These are phyloP conservation scores for Meteorus sp. DNA, from an alignment of 1,140 invertebrate genomes.

Conservation along the genomic window DNA sequence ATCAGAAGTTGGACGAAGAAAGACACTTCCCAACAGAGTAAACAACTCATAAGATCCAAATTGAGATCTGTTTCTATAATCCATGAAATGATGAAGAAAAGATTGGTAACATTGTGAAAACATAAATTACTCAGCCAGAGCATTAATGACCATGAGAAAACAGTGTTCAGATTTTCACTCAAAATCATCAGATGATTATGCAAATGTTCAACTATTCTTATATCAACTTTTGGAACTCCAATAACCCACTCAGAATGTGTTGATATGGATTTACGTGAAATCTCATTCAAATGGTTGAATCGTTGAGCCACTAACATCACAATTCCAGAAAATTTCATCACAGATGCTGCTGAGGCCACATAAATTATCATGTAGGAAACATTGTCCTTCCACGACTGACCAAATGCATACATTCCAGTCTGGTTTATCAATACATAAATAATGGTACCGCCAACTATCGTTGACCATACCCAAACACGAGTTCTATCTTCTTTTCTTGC, in stretches of 20 bases:
- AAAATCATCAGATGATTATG: conserved; percentile 42
- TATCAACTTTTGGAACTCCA: conserved; percentile 4
- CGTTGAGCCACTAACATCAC: conserved; percentile 40
- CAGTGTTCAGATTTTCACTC: conserved; percentile 37
- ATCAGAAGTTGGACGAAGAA: conserved; percentile 46
- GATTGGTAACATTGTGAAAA: conserved; percentile 41
- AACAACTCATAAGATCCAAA: conserved; percentile 39
- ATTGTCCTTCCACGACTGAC: conserved; percentile 38
- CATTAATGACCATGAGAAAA: conserved; percentile 42
- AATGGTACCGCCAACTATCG: conserved; percentile 24
- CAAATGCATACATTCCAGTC: conserved; percentile 42
- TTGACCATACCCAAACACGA: conserved; percentile 32
- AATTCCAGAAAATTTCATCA: conserved; percentile 45
- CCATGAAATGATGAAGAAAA: conserved; percentile 47
- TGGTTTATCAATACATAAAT: conserved; percentile 41
- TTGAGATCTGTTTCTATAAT: no score
- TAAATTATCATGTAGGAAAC: conserved; percentile 43
- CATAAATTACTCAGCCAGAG: conserved; percentile 45
- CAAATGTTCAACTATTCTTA: conserved; percentile 36
- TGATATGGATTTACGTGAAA: conserved; percentile 29
- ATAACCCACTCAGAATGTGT: conserved; percentile 12
- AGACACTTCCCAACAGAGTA: no score
- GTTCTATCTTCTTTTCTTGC: conserved; percentile 34
- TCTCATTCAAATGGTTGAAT: conserved; percentile 43
- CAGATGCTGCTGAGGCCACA: conserved; percentile 32